Base-by-base conservation (phyloP, 2,113 vertebrate species). In the Amblyornis subalaris region DNA sequence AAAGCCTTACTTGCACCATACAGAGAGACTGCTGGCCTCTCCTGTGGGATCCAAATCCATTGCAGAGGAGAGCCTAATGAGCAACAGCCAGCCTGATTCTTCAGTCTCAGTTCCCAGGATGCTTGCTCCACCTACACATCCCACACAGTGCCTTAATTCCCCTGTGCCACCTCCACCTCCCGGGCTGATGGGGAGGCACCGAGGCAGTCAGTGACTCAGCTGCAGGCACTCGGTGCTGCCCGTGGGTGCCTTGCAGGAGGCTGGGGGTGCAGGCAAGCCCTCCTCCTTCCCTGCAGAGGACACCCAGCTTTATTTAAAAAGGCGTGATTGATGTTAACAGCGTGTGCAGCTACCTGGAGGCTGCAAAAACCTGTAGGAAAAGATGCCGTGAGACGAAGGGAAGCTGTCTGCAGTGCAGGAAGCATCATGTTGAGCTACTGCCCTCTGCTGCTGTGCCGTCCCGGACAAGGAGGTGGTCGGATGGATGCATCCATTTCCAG, bases 371-470 rank as follows among this genome's bases (percentile, higher is more conserved):
- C 74, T 5, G 31, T 10, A 83, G 90, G 81, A 55, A 67, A 83
- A 76, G 55, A 31, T n/a, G 85, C 33, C 1, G 2, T 29, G 50
- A 70, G 76, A 14, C 0, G 12, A 62, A 40, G 78, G 86, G 76
- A 15, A 88, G 71, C 36, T 1, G 21, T 28, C 73, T 75, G 85
- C 23, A 3, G 57, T 1, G 47, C 10, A 35, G 76, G 47, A 17
- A 65, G 45, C 82, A 86, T 35, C 82, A 2, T 0, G 90, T 64
- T 48, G 58, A 96, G 87, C 90, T 95, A 10, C 94, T 96, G 95
- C 95, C 96, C 94, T 97, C 94, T 89, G 95, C 94, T 92, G 95
- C 92, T 79, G 33, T 0, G 22, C 2, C 0, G 60, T 35, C 47
- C 5, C 11, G 10, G 54, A 2, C 4, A 12, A 9, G 48, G 35